Conservation (phyloP, 2,113 vertebrate genomes). For the Dolichallabes microphthalmus region DNA sequence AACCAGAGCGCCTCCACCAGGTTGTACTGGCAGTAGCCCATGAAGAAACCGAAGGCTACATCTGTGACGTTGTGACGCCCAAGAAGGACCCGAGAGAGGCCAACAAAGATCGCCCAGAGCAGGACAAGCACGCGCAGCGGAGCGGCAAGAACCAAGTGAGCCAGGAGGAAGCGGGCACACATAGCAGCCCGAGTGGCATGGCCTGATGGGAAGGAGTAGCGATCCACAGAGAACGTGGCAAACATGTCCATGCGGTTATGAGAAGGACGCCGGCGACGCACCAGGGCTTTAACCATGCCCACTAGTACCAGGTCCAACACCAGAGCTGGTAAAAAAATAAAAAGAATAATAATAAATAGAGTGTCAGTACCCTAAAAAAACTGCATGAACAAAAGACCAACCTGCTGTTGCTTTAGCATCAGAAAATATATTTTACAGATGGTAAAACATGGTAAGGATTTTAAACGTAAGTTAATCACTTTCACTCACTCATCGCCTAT, state of each 20-base stretch:
- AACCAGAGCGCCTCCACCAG: conserved; percentile 91
- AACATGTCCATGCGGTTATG: conserved; percentile 99
- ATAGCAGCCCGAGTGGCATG: conserved; percentile 91
- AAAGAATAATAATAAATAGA: no score
- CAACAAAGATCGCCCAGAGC: conserved; percentile 86
- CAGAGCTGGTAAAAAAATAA: conserved; percentile 69
- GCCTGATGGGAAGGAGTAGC: conserved; percentile 95
- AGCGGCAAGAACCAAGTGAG: conserved; percentile 89
- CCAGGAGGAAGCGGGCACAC: conserved; percentile 87
- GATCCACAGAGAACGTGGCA: conserved; percentile 90
- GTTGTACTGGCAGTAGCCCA: conserved; percentile 90
- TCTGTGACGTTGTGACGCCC: conserved; percentile 95
- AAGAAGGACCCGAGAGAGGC: conserved; percentile 90
- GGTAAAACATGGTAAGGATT: no score
- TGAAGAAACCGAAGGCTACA: conserved; percentile 86
- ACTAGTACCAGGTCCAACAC: conserved; percentile 89
- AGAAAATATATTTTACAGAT: neutral
- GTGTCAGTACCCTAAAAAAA: neutral
- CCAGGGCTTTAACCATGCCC: conserved; percentile 81
- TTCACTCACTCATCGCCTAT: no score
- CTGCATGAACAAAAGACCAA: neutral
- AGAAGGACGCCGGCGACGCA: conserved; percentile 84
- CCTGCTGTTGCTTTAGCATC: neutral
- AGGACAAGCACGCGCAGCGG: conserved; percentile 87
- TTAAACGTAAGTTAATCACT: neutral